These are phyloP conservation scores for Lordiphosa clarofinis DNA, from an alignment of 1,140 invertebrate genomes.

Conservation along the genomic window DNA sequence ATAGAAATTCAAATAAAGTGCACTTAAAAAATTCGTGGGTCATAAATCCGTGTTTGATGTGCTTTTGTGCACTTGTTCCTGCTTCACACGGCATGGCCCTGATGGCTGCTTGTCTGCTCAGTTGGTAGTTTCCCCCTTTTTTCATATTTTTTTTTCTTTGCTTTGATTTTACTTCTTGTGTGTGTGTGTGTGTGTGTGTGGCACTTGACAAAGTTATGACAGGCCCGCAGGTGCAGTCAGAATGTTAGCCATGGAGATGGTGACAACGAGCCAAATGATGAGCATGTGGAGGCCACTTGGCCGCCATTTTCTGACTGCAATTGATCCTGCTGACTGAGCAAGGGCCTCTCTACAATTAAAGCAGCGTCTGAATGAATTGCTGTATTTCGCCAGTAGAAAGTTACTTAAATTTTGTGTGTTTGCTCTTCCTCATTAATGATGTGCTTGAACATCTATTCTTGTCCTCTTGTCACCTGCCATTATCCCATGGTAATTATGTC, in stretches of 20 bases:
- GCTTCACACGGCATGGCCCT: conserved; percentile 33
- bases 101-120: conserved; percentile 22
- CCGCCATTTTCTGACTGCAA: conserved; percentile 7
- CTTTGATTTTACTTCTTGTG: conserved; percentile 39
- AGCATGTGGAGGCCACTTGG: conserved; percentile 8
- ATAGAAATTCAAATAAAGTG: too few species aligned
- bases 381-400: not conserved
- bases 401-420: too few species aligned
- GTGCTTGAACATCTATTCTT: conserved; percentile 22
- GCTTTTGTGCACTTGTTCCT: conserved; percentile 6
- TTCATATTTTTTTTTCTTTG: conserved; percentile 4
- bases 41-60: too few species aligned
- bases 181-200: conserved; percentile 24
- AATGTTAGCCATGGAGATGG: conserved; percentile 20
- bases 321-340: conserved; percentile 12
- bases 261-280: conserved; percentile 4
- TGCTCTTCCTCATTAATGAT: conserved; percentile 24
- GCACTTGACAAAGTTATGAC: conserved; percentile 52
- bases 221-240: conserved; percentile 39
- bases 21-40: too few species aligned
- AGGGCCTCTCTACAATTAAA: too few species aligned
- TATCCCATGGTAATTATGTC: conserved; percentile 41
- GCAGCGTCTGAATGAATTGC: too few species aligned
- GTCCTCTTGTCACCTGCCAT: conserved; percentile 19
- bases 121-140: conserved; percentile 30